Base-by-base conservation (phyloP, 2,888 invertebrate genomes). In the Drosophila mulleri region DNA sequence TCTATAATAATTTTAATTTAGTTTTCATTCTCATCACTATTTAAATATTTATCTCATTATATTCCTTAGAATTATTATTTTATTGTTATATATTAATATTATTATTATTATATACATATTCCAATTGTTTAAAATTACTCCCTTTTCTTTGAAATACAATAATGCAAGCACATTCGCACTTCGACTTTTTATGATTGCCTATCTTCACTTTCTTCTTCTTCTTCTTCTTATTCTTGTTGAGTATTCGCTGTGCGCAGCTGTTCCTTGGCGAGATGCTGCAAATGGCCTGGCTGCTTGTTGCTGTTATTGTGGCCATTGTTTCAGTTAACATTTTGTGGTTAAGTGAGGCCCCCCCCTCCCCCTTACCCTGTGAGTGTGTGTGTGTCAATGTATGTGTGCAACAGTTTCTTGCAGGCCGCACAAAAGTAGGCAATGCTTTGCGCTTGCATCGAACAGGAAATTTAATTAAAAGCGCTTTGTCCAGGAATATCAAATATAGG, bases 391-490 rank as follows among this genome's bases (percentile, higher is more conserved):
- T 48, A 54, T 29, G 57, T 67, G 65, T 79, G 83, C 88, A 88
- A 83, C 88, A 85, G 86, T 80, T 85, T 72, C 71, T 65, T 64
- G 53, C 29, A 47, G 37, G 23, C 41, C 67, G 44, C 67, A 57
- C 47, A 64, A 72, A 85, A 80, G 70, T 86, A 80, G 88, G 83
- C 83, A 83, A 71, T 61, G 63, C 50, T 58, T 70, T 60, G 69
- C 67, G n/a, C 41, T 58, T 44, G 59, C 42, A 74, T 71, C 66
- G 73, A 80, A 86, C 74, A 76, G 87, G 79, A 89, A 89, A 87
- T 88, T 84, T 75, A 86, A 88, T 89, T 84, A 84, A 84, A 87
- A 77, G 76, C 68, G 71, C 67, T 71, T 76, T 62, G 67, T 58
- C 67, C 50, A 41, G 54, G 59, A 56, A 52, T 75, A 67, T 53